Percentiles rank a stretch among this genome's conserved stretches.
These are phyloP conservation scores for Fringilla coelebs DNA, from an alignment of 2,797 vertebrate genomes.

Conservation along the genomic window DNA sequence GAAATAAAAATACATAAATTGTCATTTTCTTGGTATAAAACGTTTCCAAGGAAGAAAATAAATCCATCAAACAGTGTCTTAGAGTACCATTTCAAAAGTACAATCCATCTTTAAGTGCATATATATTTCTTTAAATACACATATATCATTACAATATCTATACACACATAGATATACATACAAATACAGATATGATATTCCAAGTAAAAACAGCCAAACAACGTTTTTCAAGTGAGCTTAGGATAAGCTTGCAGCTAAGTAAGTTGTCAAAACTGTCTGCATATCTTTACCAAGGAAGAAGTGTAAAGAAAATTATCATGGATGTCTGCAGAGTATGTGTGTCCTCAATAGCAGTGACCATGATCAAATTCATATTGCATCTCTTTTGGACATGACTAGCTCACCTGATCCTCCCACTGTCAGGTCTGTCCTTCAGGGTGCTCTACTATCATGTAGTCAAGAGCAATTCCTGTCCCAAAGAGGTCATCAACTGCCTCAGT, in stretches of 20 bases:
- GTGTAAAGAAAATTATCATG: not conserved
- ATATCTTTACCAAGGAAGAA: not conserved
- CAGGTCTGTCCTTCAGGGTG: not conserved
- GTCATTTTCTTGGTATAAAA: not conserved
- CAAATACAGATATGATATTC: not conserved
- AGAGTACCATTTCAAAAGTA: not conserved
- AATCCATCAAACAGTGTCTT: not conserved
- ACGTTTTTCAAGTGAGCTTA: not conserved
- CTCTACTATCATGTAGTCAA: not conserved
- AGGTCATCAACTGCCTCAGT: not conserved
- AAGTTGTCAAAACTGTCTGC: not conserved
- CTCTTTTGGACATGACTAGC: not conserved
- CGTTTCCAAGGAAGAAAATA: not conserved
- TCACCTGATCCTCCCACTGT: not conserved
- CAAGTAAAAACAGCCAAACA: not conserved
- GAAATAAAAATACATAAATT: not conserved
- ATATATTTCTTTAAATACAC: not conserved
- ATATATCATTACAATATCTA: not conserved
- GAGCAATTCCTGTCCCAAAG: not conserved
- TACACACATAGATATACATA: not conserved
- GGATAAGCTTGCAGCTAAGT: not conserved
- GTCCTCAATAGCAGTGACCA: not conserved
- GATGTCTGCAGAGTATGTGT: not conserved
- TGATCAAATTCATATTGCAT: not conserved
- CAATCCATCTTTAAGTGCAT: not conserved